Evolutionary conservation across 2,888 invertebrate genomes (phyloP).

Genomic region (Drosophila basisetae): DNA sequence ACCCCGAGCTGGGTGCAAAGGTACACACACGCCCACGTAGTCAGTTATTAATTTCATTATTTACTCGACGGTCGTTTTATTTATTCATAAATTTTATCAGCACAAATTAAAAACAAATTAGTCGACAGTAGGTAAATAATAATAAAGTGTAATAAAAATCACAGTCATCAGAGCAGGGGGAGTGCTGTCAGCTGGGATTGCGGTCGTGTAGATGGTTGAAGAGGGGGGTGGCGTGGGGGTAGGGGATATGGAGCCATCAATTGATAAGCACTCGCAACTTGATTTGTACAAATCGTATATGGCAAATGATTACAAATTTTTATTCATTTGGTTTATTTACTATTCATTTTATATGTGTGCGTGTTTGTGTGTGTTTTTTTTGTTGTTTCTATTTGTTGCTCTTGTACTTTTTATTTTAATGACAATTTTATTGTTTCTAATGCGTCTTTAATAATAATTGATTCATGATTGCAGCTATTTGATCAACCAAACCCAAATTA

Average conservation of each 20-base stretch:
- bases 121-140: conserved; percentile 80
- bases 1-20: background rate
- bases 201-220: background rate
- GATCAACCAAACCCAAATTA: conserved; percentile 46
- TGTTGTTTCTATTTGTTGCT: conserved; percentile 2
- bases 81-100: conserved; percentile 79
- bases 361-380: background rate
- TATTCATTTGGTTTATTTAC: conserved; percentile 52
- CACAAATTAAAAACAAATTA: conserved; percentile 82
- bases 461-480: conserved; percentile 65
- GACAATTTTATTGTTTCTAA: conserved; percentile 76
- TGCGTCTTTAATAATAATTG: conserved; percentile 77
- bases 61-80: conserved; percentile 66
- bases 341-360: background rate
- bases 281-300: conserved; percentile 53
- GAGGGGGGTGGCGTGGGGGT: background rate
- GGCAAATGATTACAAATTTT: conserved; percentile 63
- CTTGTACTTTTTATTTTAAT: conserved; percentile 47
- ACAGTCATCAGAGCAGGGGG: conserved; percentile 30
- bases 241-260: conserved; percentile 30
- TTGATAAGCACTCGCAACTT: conserved; percentile 61
- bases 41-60: conserved; percentile 75
- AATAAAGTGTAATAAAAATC: conserved; percentile 79
- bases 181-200: background rate
- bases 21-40: conserved; percentile 5